Evolutionary conservation across 2,113 vertebrate genomes (phyloP), one percentile per base, ranked within the genome.

Genomic region (Neofelis nebulosa): DNA sequence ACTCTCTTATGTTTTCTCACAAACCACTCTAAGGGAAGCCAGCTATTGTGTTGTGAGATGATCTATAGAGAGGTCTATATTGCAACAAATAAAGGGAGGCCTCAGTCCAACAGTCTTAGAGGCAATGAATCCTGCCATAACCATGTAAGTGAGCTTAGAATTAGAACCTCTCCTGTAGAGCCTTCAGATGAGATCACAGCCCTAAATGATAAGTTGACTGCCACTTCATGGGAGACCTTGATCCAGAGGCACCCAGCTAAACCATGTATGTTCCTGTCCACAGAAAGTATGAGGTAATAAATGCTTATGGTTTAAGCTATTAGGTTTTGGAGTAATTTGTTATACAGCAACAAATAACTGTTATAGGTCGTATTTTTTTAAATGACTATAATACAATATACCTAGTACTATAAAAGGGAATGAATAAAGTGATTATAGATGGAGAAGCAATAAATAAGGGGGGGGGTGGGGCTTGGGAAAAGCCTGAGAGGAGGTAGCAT

Each of bases 371-470:
- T 1, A 89, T 63, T 45, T 52, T 79, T 76, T 66, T 3, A 36
- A 95, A 50, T 31, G 36, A 93, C 74, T 83, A 7, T 36, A 92
- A 41, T 41, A 81, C 55, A 92, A 27, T 48, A 25, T 50, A 33
- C 19, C 48, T 41, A 50, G 12, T 61, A 4, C n/a, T 85, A 7
- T 14, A 76, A 65, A 92, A 27, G 55, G 9, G 41, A 90, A 61
- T n/a, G 19, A 90, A 95, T 73, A 78, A 63, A 95, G 31, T n/a
- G 10, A 31, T 86, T 96, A 73, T 7, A 94, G 36, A 94, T 33
- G 4, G 6, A 52, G 29, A 79, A 92, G 33, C 11, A 41, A 11
- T 84, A 94, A 94, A 74, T 66, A 50, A 36, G 66, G 31, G 0
- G 19, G n/a, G 52, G 14, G 66, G 25, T 0, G 19, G 52, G 14